Conservation (phyloP, 2,888 invertebrate genomes). For the Spilarctia lutea region DNA sequence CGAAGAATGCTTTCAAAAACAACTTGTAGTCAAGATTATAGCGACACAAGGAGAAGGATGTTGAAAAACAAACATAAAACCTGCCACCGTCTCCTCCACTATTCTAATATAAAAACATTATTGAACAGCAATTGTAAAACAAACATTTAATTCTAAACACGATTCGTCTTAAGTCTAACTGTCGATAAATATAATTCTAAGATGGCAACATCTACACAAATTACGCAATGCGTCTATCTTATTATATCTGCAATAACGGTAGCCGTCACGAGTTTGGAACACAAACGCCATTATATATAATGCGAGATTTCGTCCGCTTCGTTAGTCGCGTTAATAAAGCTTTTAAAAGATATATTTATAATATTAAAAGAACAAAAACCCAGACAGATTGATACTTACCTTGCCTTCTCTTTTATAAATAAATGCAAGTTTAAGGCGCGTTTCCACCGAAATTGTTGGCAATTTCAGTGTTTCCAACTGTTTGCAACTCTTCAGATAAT, state of each 20-base stretch:
- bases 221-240: neutral
- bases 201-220: neutral
- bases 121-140: neutral
- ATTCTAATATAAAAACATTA: neutral
- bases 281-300: neutral
- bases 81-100: neutral
- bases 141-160: neutral
- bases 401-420: no score
- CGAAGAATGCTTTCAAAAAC: no score
- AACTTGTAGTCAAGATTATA: no score
- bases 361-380: no score
- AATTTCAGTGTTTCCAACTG: no score
- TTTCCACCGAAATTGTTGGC: no score
- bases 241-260: neutral
- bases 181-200: slow-evolving; percentile 3
- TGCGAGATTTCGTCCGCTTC: neutral
- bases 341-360: no score
- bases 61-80: neutral
- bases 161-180: neutral
- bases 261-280: neutral
- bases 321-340: neutral
- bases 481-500: no score
- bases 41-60: no score
- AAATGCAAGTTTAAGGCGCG: no score
- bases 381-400: no score